Evolutionary conservation across 1,140 invertebrate species (phyloP).

Genomic region (Orius insidiosus): DNA sequence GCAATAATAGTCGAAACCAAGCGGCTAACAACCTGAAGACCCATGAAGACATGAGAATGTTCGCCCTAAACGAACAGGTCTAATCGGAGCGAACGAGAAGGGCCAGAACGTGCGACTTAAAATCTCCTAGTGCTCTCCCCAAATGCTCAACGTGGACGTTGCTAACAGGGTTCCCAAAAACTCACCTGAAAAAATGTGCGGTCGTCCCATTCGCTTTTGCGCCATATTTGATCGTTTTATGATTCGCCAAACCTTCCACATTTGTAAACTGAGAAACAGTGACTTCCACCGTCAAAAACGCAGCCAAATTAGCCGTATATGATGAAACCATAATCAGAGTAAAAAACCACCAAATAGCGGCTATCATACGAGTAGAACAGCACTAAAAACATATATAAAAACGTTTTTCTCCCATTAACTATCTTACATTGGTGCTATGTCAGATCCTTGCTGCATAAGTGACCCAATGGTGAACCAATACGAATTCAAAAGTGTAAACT

Average conservation of each 20-base stretch:
- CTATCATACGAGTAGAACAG: constrained; percentile 31
- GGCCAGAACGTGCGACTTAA: too few species aligned
- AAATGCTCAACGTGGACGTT: too few species aligned
- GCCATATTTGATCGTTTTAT: constrained; percentile 69
- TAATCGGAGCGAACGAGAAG: too few species aligned
- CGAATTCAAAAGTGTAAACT: constrained; percentile 44
- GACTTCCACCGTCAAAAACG: constrained; percentile 84
- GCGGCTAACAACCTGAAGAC: too few species aligned
- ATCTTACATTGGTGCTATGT: constrained; percentile 61
- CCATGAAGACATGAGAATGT: too few species aligned
- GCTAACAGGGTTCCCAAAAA: too few species aligned
- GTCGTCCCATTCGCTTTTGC: constrained; percentile 66
- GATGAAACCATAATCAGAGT: constrained; percentile 89
- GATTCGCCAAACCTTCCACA: constrained; percentile 68
- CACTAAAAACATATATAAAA: too few species aligned
- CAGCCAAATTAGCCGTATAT: constrained; percentile 92
- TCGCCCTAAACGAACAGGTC: too few species aligned
- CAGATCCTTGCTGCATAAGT: constrained; percentile 62
- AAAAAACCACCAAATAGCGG: constrained; percentile 81
- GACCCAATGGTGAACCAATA: constrained; percentile 62
- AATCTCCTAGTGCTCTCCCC: too few species aligned
- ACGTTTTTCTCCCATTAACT: too few species aligned
- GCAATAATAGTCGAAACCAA: too few species aligned
- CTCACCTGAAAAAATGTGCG: constrained; percentile 65
- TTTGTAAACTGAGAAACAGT: constrained; percentile 60